These are phyloP conservation scores for Cephus cinctus DNA, from an alignment of 1,140 invertebrate species.

Conservation along the genomic window DNA sequence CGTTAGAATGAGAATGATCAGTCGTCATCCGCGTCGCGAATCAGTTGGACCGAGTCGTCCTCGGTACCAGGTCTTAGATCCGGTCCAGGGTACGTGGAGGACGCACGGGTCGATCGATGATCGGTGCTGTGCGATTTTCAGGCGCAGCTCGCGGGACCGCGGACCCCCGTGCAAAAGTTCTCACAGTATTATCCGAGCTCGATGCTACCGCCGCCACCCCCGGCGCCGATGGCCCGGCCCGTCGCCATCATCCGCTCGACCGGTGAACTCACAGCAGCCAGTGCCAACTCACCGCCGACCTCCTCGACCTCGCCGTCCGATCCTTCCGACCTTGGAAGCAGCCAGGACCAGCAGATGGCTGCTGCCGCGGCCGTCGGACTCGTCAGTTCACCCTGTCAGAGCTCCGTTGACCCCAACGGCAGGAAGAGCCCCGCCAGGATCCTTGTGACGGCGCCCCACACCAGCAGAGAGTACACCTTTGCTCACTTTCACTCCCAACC, in stretches of 20 bases:
- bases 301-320: conserved; percentile 63
- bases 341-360: conserved; percentile 49
- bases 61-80: no score
- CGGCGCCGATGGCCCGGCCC: conserved; percentile 92
- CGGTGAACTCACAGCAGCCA: conserved; percentile 58
- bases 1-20: no score
- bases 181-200: conserved; percentile 86
- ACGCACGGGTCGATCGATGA: conserved; percentile 45
- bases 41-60: no score
- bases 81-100: conserved; percentile 30
- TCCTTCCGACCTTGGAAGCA: conserved; percentile 41
- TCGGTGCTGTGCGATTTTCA: conserved; percentile 55
- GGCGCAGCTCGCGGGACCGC: conserved; percentile 60
- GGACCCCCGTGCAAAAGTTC: conserved; percentile 66
- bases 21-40: no score
- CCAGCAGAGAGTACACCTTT: conserved; percentile 75
- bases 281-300: conserved; percentile 62
- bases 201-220: conserved; percentile 92
- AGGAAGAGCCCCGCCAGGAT: conserved; percentile 52
- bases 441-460: conserved; percentile 54
- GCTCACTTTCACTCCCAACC: conserved; percentile 89
- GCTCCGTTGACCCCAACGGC: conserved; percentile 53
- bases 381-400: conserved; percentile 51
- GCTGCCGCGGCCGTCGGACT: conserved; percentile 46
- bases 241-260: conserved; percentile 93